Evolutionary conservation across 2,888 invertebrate species (phyloP), one percentile per base, ranked within the genome.

Genomic region (Osmoderma eremita): DNA sequence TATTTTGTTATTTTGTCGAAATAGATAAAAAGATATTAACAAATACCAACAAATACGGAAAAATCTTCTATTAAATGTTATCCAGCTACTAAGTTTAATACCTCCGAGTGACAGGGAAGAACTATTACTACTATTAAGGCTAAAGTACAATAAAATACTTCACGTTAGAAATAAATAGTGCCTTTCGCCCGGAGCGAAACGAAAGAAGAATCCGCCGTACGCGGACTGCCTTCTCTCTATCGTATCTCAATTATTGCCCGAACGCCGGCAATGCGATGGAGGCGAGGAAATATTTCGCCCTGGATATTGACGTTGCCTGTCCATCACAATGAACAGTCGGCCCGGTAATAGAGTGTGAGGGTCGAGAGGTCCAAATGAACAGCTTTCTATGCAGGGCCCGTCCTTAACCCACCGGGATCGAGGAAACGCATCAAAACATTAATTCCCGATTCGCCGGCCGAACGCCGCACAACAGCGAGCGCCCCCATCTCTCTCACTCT

Each of bases 311-410:
- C 70, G 67, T 67, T 62, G 71, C 65, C 63, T 69, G 71, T 71
- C 70, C 69, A 68, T 71, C 71, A 70, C 70, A 70, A 70, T 70
- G 67, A 69, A 68, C 42, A 64, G 38, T 63, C 67, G 8, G 30
- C 30, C 39, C 68, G 68, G 56, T 58, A 65, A 65, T 65, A 65
- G 56, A 50, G 58, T 58, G 58, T 39, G 65, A 65, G 56, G 58
- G 58, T 38, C 51, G 56, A 49, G 48, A 56, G 56, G 58, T 50
- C 65, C 41, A 70, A 71, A 71, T 71, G 70, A 71, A 71, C 68
- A 71, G 68, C 67, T 71, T 71, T 71, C 70, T 71, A 71, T 71
- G 71, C 71, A 67, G 69, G 58, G 67, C 70, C 54, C 63, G 71
- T 67, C 39, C 61, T 58, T 54, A 10, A 58, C 50, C 65, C 56